Evolutionary conservation across 1,140 invertebrate genomes (phyloP).

Genomic region (Anagrus nilaparvatae): DNA sequence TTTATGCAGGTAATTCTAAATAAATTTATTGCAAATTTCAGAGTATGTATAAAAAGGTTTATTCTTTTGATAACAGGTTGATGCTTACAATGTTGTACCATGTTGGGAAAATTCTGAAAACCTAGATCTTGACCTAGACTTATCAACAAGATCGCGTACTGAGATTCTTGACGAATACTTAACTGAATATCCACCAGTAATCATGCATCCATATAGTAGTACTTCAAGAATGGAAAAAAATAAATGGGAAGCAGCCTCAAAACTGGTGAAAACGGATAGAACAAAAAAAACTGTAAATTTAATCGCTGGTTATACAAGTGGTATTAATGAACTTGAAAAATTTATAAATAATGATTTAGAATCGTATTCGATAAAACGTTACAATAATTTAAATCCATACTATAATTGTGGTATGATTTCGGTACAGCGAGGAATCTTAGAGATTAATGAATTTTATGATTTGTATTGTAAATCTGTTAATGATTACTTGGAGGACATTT

Average conservation of each 20-base stretch:
- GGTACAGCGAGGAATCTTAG: conserved; percentile 66
- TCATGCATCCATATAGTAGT: conserved; percentile 57
- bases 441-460: conserved; percentile 54
- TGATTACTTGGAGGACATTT: conserved; percentile 74
- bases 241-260: conserved; percentile 60
- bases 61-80: conserved; percentile 48
- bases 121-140: conserved; percentile 74
- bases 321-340: conserved; percentile 52
- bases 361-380: conserved; percentile 59
- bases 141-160: conserved; percentile 78
- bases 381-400: conserved; percentile 84
- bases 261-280: conserved; percentile 54
- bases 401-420: conserved; percentile 84
- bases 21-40: too few species aligned
- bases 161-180: conserved; percentile 62
- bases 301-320: conserved; percentile 60
- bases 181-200: conserved; percentile 73
- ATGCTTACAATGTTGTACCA: conserved; percentile 80
- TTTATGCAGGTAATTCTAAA: conserved; percentile 55
- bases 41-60: background rate
- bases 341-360: conserved; percentile 63
- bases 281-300: conserved; percentile 62
- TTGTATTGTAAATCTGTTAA: conserved; percentile 59
- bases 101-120: conserved; percentile 79
- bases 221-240: conserved; percentile 35